Conservation (phyloP, 2,888 invertebrate species). For the Iphiclides podalirius region DNA sequence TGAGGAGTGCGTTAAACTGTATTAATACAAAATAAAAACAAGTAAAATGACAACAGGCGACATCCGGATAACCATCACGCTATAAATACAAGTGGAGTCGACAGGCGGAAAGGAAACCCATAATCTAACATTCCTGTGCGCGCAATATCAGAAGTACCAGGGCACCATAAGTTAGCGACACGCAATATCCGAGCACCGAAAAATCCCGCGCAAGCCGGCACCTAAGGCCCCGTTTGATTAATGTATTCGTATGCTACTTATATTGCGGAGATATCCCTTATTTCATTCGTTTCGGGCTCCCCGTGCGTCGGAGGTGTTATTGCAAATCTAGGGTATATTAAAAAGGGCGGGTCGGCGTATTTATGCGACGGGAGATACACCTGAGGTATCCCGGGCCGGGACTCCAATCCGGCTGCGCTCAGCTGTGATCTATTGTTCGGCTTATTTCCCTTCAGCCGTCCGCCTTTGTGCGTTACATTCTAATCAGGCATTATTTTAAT, state of each 20-base stretch:
- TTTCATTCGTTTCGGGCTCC: slow-evolving; percentile 53
- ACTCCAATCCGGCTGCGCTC: neutral
- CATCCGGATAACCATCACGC: slow-evolving; percentile 27
- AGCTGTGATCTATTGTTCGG: neutral
- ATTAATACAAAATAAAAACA: neutral
- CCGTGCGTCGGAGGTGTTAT: slow-evolving; percentile 66
- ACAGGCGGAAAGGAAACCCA: slow-evolving; percentile 33
- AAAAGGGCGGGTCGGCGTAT: slow-evolving; percentile 67
- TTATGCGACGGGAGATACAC: slow-evolving; percentile 65
- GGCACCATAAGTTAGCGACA: slow-evolving; percentile 61
- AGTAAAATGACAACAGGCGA: neutral
- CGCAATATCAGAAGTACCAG: slow-evolving; percentile 50
- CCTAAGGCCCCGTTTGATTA: slow-evolving; percentile 59
- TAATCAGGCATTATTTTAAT: neutral
- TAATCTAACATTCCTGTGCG: slow-evolving; percentile 39
- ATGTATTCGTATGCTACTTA: slow-evolving; percentile 73
- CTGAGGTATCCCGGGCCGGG: slow-evolving; percentile 27
- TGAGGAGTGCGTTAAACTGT: no score
- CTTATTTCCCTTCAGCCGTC: neutral
- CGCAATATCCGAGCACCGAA: slow-evolving; percentile 62
- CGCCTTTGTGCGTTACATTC: neutral
- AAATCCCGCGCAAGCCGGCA: slow-evolving; percentile 46
- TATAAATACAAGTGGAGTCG: slow-evolving; percentile 36
- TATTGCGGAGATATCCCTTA: slow-evolving; percentile 61
- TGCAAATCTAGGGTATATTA: slow-evolving; percentile 77